Evolutionary conservation across 2,113 vertebrate genomes (phyloP).

Genomic region (Excalfactoria chinensis): DNA sequence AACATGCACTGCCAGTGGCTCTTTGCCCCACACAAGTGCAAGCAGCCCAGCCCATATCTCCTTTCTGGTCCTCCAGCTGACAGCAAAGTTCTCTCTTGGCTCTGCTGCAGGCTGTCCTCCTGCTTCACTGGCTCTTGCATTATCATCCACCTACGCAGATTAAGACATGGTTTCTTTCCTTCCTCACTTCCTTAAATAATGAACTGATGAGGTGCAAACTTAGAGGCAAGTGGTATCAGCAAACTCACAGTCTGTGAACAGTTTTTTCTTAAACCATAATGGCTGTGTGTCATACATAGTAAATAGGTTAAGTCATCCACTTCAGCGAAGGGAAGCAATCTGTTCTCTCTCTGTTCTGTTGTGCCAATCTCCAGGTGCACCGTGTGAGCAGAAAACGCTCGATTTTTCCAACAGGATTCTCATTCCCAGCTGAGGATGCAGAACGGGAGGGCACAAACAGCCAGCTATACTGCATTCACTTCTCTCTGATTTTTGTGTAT

Average conservation of each 20-base stretch:
- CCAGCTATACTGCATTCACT: no score
- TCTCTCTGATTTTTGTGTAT: not conserved
- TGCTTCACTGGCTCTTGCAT: not conserved
- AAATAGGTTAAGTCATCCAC: not conserved
- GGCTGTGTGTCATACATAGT: not conserved
- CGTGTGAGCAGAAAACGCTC: not conserved
- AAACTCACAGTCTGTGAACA: not conserved
- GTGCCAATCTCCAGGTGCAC: not conserved
- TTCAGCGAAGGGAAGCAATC: not conserved
- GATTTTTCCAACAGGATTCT: not conserved
- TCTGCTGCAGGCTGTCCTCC: rapidly evolving
- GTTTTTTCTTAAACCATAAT: not conserved
- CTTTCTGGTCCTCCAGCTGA: not conserved
- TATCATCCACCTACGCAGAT: not conserved
- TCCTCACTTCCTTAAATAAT: not conserved
- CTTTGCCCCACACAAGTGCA: rapidly evolving
- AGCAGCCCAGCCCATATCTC: not conserved
- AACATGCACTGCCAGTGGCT: rapidly evolving
- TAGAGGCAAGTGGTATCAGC: not conserved
- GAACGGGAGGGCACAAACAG: rapidly evolving
- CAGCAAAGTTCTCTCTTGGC: not conserved
- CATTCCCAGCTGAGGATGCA: not conserved
- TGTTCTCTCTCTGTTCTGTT: not conserved
- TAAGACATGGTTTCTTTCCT: not conserved
- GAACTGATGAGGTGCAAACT: not conserved